Evolutionary conservation across 2,888 invertebrate genomes (phyloP).

Genomic region (Globia sparganii): DNA sequence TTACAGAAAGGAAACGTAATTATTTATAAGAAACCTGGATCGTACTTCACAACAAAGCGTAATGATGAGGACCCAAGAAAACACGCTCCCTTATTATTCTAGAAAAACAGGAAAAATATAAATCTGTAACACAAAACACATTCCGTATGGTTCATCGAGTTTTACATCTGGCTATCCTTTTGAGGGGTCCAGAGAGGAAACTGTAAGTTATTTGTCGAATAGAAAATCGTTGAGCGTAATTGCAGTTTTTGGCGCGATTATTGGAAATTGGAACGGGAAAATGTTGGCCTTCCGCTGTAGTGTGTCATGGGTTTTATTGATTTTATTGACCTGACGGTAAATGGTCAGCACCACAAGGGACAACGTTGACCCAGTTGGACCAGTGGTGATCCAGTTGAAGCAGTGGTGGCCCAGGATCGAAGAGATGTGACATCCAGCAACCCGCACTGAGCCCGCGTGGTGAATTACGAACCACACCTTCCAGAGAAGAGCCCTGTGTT

Average conservation of each 20-base stretch:
- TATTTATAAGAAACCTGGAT: constrained; percentile 33
- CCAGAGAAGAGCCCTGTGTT: background rate
- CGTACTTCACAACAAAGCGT: constrained; percentile 14
- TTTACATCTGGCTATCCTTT: constrained; percentile 22
- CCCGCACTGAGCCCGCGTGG: background rate
- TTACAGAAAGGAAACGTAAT: constrained; percentile 30
- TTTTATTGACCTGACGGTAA: background rate
- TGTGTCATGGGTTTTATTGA: background rate
- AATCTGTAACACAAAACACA: constrained; percentile 45
- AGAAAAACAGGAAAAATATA: constrained; percentile 53
- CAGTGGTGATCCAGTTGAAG: background rate
- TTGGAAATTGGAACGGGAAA: background rate
- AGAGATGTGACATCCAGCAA: background rate
- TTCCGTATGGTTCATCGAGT: constrained; percentile 50
- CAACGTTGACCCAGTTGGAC: too few species aligned
- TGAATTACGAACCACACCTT: background rate
- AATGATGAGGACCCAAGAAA: constrained; percentile 32
- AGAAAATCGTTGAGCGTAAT: constrained; percentile 46
- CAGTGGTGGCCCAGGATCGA: background rate
- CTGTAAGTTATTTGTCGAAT: constrained; percentile 22
- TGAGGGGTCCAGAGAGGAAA: constrained; percentile 22
- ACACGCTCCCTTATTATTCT: constrained; percentile 51
- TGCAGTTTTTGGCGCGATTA: background rate
- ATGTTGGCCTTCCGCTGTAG: background rate
- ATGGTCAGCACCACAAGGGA: background rate